Conservation (phyloP, 2,113 vertebrate species). For the Caranx melampygus region DNA sequence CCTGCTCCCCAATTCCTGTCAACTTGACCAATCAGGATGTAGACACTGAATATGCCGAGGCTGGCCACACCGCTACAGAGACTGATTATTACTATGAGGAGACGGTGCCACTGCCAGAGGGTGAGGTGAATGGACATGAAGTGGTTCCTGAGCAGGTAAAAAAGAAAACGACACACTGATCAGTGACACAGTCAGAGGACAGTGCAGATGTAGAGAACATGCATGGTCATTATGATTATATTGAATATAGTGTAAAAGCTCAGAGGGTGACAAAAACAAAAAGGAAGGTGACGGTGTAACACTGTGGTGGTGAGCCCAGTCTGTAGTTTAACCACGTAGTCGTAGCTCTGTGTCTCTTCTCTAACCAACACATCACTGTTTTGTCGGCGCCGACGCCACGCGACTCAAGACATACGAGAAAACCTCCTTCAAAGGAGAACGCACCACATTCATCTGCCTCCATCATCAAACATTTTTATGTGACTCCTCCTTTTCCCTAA, state of each 20-base stretch:
- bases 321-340: conserved; percentile 60
- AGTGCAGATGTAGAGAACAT: neutral
- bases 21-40: conserved; percentile 84
- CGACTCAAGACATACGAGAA: conserved; percentile 42
- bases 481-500: conserved; percentile 57
- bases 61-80: conserved; percentile 85
- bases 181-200: conserved; percentile 14
- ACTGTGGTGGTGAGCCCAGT: conserved; percentile 80
- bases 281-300: neutral
- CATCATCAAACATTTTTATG: conserved; percentile 65
- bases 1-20: conserved; percentile 76
- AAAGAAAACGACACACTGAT: conserved; percentile 57
- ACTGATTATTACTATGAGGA: conserved; percentile 85
- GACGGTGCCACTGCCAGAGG: conserved; percentile 74
- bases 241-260: neutral
- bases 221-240: neutral
- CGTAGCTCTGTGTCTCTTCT: conserved; percentile 7
- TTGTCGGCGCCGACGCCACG: conserved; percentile 45
- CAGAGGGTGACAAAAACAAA: neutral
- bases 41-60: conserved; percentile 83
- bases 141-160: conserved; percentile 78
- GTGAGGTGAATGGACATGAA: conserved; percentile 82
- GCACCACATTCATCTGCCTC: conserved; percentile 59
- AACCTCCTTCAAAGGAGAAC: conserved; percentile 54
- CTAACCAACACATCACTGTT: conserved; percentile 60